These are phyloP conservation scores for Typhlichthys subterraneus DNA, from an alignment of 2,797 vertebrate genomes.

Conservation along the genomic window DNA sequence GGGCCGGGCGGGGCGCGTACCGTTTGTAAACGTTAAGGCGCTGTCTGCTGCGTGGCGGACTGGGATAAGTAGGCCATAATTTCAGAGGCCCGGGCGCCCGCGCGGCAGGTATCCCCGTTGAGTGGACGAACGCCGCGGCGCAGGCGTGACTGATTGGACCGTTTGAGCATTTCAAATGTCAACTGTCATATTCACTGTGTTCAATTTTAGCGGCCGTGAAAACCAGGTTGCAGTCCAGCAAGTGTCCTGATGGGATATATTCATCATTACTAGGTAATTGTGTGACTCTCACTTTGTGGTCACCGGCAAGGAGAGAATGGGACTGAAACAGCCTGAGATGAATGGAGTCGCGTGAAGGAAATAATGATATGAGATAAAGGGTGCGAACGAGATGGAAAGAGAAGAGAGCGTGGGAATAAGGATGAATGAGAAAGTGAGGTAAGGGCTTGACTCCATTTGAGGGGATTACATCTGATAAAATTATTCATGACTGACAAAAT, in stretches of 20 bases:
- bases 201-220: slow-evolving; percentile 65
- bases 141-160: slow-evolving; percentile 52
- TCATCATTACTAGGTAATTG: slow-evolving; percentile 79
- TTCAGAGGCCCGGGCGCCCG: slow-evolving; percentile 23
- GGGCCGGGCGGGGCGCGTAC: slow-evolving; percentile 4
- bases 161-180: slow-evolving; percentile 76
- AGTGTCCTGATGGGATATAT: slow-evolving; percentile 74
- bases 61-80: slow-evolving; percentile 31
- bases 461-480: slow-evolving; percentile 50
- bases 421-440: slow-evolving; percentile 27
- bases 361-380: slow-evolving; percentile 21
- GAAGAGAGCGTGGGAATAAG: background rate
- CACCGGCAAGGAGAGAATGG: slow-evolving; percentile 41
- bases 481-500: slow-evolving; percentile 68
- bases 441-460: slow-evolving; percentile 52
- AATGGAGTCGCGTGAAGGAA: background rate
- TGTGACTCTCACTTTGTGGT: slow-evolving; percentile 45
- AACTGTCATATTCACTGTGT: slow-evolving; percentile 71
- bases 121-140: slow-evolving; percentile 12
- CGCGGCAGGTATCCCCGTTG: background rate
- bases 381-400: slow-evolving; percentile 24
- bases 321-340: slow-evolving; percentile 17
- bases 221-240: slow-evolving; percentile 72
- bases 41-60: slow-evolving; percentile 16
- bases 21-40: slow-evolving; percentile 33